These are phyloP conservation scores for Epinotia ramella DNA, from an alignment of 2,888 invertebrate species.

Conservation along the genomic window DNA sequence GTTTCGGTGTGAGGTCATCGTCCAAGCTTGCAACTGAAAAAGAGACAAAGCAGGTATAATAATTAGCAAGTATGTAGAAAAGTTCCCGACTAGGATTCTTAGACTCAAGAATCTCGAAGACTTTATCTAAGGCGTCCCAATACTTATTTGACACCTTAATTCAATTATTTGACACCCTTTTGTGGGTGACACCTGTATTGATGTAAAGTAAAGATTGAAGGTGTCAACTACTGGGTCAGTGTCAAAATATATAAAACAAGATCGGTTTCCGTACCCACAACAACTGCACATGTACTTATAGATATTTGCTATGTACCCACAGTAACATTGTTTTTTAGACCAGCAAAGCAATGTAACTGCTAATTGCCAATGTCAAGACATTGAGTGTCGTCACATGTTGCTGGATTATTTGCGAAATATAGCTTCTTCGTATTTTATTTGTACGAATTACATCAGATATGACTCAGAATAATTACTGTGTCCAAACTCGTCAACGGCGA, in stretches of 20 bases:
- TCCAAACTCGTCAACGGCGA: background rate
- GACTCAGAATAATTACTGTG: background rate
- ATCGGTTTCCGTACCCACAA: background rate
- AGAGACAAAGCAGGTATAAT: background rate
- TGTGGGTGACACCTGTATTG: too few relatives aligned
- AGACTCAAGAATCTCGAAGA: too few relatives aligned
- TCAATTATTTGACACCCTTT: too few relatives aligned
- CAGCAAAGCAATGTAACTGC: background rate
- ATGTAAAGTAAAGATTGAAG: too few relatives aligned
- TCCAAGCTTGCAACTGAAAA: background rate
- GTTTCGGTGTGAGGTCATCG: conserved; percentile 13
- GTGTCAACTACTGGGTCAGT: too few relatives aligned
- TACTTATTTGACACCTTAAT: too few relatives aligned
- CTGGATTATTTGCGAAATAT: background rate
- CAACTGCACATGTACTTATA: background rate
- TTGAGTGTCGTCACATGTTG: background rate
- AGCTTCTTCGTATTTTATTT: background rate
- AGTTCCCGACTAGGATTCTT: too few relatives aligned
- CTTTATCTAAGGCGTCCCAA: too few relatives aligned
- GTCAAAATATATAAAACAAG: too few relatives aligned
- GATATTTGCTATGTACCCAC: background rate
- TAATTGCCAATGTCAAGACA: background rate
- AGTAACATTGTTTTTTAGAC: background rate
- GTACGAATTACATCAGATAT: background rate
- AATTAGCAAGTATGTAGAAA: too few relatives aligned